Percentiles rank a stretch among this genome's conserved stretches.
These are phyloP conservation scores for Charaxes varanes DNA, from an alignment of 1,140 invertebrate species.

Conservation along the genomic window DNA sequence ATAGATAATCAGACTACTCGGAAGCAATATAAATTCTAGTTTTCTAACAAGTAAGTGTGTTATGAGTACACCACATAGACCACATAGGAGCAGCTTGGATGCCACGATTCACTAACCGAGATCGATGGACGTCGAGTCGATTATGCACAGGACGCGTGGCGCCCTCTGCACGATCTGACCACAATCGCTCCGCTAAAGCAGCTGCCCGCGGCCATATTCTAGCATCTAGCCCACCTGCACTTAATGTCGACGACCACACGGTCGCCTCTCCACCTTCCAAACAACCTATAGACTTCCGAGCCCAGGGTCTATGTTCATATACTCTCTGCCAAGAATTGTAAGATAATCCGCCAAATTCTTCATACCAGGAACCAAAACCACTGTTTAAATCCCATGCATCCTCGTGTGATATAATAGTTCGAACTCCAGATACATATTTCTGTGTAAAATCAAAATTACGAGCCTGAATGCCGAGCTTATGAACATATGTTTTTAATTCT, in stretches of 20 bases:
- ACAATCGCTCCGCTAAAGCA: slow-evolving; percentile 79
- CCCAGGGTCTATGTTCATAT: slow-evolving; percentile 87
- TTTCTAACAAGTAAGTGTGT: slow-evolving; percentile 67
- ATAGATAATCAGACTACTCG: no score
- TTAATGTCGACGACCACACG: slow-evolving; percentile 82
- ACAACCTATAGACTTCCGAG: slow-evolving; percentile 67
- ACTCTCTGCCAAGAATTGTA: slow-evolving; percentile 89
- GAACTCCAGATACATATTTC: slow-evolving; percentile 79
- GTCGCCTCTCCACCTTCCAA: slow-evolving; percentile 83
- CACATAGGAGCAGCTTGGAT: slow-evolving; percentile 79
- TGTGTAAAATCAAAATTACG: slow-evolving; percentile 82
- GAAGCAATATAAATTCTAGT: no score
- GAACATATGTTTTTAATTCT: slow-evolving; percentile 76
- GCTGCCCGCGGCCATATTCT: slow-evolving; percentile 81
- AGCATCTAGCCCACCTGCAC: slow-evolving; percentile 77
- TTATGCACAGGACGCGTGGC: slow-evolving; percentile 74
- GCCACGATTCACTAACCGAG: slow-evolving; percentile 76
- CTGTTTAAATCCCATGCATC: slow-evolving; percentile 91
- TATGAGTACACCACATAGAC: slow-evolving; percentile 83
- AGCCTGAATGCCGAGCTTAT: slow-evolving; percentile 70
- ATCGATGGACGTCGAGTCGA: slow-evolving; percentile 77
- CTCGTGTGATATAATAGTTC: slow-evolving; percentile 85
- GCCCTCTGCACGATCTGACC: slow-evolving; percentile 48
- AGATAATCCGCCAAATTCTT: slow-evolving; percentile 79
- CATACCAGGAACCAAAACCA: slow-evolving; percentile 87